Percentiles rank a stretch among this genome's conserved stretches.
Conservation (phyloP, 2,113 vertebrate genomes). For the Sitta europaea region DNA sequence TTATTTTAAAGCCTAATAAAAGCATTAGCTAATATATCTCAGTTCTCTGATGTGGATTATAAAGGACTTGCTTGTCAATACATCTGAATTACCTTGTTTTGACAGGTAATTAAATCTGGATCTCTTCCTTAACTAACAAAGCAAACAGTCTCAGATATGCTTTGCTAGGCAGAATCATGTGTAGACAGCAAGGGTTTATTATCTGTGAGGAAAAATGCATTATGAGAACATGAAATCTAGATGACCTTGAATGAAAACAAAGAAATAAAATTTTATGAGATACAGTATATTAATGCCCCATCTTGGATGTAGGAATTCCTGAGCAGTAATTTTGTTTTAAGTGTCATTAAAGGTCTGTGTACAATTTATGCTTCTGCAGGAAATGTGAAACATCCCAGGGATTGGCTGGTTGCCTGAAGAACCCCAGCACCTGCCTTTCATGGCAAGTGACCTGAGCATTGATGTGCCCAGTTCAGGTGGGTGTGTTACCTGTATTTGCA, state of each 20-base stretch:
- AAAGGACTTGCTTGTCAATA: neutral
- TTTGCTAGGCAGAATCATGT: neutral
- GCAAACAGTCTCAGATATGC: neutral
- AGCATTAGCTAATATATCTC: neutral
- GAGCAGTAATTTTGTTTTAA: neutral
- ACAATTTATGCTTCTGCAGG: neutral
- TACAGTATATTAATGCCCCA: neutral
- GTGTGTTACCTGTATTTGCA: constrained; percentile 30
- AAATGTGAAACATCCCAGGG: neutral
- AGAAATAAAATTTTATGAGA: neutral
- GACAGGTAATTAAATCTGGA: neutral
- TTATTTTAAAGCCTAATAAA: neutral
- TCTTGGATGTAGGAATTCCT: neutral
- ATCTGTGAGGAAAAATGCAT: neutral
- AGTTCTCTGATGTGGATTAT: neutral
- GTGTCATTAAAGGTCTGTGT: neutral
- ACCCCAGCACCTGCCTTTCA: neutral
- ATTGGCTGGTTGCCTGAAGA: neutral
- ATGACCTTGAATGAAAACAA: neutral
- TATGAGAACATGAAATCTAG: neutral
- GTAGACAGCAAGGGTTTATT: neutral
- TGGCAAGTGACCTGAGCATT: neutral
- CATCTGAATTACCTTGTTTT: neutral
- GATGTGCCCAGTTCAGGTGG: constrained; percentile 48
- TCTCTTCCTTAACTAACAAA: neutral